Evolutionary conservation across 2,797 vertebrate genomes (phyloP), one percentile per base, ranked within the genome.

Genomic region (Anniella stebbinsi): DNA sequence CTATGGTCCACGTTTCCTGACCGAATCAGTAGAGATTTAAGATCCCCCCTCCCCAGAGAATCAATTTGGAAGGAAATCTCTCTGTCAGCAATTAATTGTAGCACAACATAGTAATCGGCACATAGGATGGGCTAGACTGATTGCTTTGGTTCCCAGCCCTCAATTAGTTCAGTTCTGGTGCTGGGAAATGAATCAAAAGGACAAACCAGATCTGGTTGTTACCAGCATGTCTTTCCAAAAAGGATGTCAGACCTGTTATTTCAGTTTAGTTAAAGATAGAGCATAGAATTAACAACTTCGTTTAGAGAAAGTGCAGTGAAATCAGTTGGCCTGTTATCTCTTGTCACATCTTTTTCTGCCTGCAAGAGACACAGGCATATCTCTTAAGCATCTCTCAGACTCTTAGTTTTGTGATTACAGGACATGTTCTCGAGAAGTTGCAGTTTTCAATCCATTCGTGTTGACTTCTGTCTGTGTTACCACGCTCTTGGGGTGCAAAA

Each of bases 181-280:
- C n/a, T 76, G 25, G 60, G 57, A 76, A 87, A 82, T 76, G 17
- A 87, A 86, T 80, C 38, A 73, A 57, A 57, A 41, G n/a, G 45
- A 75, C 45, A 82, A 75, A 82, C 69, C n/a, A 10, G 54, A 76
- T 80, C 54, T 78, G 36, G 17, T 70, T 70, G 28, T 86, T 66
- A 21, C 23, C 41, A 67, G 12, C 11, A 33, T 82, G 81, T 28
- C 15, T 45, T 25, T 67, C 23, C 30, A 9, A 36, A 72, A 76
- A 86, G 84, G 69, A 81, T 67, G 69, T 75, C 33, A 33, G 25
- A 2, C 21, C 57, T 87, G 15, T 84, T 78, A 69, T 81, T 75
- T 90, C 84, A 86, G 38, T 67, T 67, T 67, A 51, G 78, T 38
- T 81, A 33, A 8, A 73, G 51, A 41, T 15, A 90, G 33, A 54